Evolutionary conservation across 2,888 invertebrate genomes (phyloP).

Genomic region (Ormyrus pomaceus): DNA sequence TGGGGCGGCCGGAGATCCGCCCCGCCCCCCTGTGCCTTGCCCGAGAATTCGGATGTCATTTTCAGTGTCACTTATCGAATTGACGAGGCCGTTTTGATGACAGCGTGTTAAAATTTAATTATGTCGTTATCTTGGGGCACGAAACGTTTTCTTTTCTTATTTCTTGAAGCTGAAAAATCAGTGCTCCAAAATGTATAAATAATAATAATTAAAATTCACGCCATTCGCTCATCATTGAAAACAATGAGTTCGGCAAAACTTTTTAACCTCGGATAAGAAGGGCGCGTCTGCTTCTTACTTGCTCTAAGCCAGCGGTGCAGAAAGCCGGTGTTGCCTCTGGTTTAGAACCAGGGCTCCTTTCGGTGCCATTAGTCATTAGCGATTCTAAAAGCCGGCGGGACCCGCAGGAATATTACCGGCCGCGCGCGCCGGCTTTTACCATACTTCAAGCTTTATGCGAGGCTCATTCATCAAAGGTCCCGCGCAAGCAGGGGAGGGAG

Average conservation of each 20-base stretch:
- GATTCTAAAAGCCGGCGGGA: conserved; percentile 69
- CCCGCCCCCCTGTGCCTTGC: background rate
- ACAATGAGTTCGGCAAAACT: too few relatives aligned
- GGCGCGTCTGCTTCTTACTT: too few relatives aligned
- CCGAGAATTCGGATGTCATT: conserved; percentile 39
- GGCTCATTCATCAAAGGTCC: conserved; percentile 72
- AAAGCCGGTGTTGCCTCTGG: conserved; percentile 17
- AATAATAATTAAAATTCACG: too few relatives aligned
- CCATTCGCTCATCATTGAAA: too few relatives aligned
- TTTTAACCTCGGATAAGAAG: too few relatives aligned
- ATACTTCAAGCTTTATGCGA: conserved; percentile 71
- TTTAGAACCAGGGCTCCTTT: conserved; percentile 59
- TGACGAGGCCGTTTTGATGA: conserved; percentile 16
- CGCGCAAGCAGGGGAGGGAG: conserved; percentile 44
- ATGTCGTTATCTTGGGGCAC: background rate
- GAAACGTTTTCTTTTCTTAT: too few relatives aligned
- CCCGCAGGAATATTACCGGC: conserved; percentile 68
- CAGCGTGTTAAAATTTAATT: conserved; percentile 36
- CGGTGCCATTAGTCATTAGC: conserved; percentile 74
- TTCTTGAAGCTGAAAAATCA: too few relatives aligned
- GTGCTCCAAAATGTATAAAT: too few relatives aligned
- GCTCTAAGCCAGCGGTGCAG: background rate
- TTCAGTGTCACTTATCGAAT: conserved; percentile 51
- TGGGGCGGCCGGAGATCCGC: background rate
- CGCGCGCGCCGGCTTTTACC: conserved; percentile 70